Evolutionary conservation across 2,888 invertebrate genomes (phyloP).

Genomic region (Tachina grossa): DNA sequence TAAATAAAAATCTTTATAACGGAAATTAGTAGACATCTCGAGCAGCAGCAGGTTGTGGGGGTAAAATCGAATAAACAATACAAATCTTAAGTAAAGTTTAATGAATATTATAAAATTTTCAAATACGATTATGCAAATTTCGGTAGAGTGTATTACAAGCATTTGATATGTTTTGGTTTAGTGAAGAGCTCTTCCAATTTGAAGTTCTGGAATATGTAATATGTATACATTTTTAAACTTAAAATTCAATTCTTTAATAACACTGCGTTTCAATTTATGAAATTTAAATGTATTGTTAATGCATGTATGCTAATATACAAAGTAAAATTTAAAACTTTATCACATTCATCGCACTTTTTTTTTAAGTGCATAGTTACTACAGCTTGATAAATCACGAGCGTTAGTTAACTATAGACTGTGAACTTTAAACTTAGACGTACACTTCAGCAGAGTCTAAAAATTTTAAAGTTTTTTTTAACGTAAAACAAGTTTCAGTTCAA

Average conservation of each 20-base stretch:
- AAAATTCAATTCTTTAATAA: neutral
- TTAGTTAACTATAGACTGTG: no score
- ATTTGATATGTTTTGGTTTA: slow-evolving; percentile 30
- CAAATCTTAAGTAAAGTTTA: slow-evolving; percentile 71
- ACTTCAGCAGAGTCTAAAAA: no score
- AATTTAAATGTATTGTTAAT: no score
- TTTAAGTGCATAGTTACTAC: no score
- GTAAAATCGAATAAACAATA: slow-evolving; percentile 37
- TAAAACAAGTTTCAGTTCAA: no score
- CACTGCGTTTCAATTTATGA: no score
- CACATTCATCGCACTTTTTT: no score
- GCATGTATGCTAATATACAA: no score
- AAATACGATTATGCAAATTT: slow-evolving; percentile 71
- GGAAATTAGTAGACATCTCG: slow-evolving; percentile 62
- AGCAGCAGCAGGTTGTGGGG: neutral
- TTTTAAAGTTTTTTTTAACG: no score
- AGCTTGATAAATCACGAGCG: no score
- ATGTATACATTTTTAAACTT: neutral
- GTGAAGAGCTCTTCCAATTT: neutral
- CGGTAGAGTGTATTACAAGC: slow-evolving; percentile 11
- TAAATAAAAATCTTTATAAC: slow-evolving; percentile 67
- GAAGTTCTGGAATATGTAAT: neutral
- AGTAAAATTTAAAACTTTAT: no score
- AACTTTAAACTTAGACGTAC: no score
- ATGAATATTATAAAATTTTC: slow-evolving; percentile 70